Evolutionary conservation across 2,113 vertebrate species (phyloP), one percentile per base, ranked within the genome.

Genomic region (Menura novaehollandiae): DNA sequence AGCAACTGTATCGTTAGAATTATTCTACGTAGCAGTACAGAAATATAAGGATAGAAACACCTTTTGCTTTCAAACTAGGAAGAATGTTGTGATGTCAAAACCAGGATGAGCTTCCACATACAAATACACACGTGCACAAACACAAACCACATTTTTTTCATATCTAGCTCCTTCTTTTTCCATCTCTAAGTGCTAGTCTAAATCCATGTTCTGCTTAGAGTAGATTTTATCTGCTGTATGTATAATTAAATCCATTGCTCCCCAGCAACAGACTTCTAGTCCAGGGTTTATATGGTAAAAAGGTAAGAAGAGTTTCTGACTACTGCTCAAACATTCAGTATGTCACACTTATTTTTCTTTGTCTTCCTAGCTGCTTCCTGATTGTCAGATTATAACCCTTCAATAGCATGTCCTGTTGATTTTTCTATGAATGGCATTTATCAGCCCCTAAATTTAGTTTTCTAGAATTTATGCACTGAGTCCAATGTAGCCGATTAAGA

Each of bases 81-180:
- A 79, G 60, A 81, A 71, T 3, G 3, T 3, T 78, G 67, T 21
- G 21, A 28, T 12, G 5, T 37, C 24, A 82, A 85, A 84, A 33
- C 1, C 27, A 72, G 44, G 30, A 55, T 51, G 10, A 28, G 12
- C 16, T 59, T 35, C 18, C 6, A 5, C 27, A 66, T 8, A 24
- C 20, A 87, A 73, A 60, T 18, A 33, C 18, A 43, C 0, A 0
- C 6, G 23, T 6, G 20, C 5, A 11, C 22, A 68, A 85, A 85
- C 12, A 55, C 15, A 53, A 47, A 69, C 4, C 11, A 35, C 14
- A 5, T 3, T 32, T 6, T 56, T 59, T 73, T 39, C 1, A 0
- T 44, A n/a, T 20, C 13, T 35, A 52, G 11, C 6, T 68, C 23
- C 39, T 77, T 55, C 13, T 22, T 18, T 82, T 74, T 35, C 59